Conservation (phyloP, 2,113 vertebrate species). For the Pangasianodon gigas region DNA sequence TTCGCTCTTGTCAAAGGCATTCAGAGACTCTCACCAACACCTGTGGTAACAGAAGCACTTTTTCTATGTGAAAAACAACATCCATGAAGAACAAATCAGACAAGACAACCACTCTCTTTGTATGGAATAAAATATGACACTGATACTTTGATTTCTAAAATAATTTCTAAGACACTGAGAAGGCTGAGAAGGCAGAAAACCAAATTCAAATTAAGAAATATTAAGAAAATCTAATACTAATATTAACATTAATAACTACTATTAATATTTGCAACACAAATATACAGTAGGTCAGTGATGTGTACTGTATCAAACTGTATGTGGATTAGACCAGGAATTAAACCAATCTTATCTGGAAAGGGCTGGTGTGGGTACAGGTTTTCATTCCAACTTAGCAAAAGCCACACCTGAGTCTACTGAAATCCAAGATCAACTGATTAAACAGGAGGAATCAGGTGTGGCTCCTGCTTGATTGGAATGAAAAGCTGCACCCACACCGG, state of each 20-base stretch:
- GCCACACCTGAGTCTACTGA: no score
- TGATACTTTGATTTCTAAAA: background rate
- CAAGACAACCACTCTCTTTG: conserved; percentile 48
- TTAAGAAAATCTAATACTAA: background rate
- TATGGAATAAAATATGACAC: background rate
- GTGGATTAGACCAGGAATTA: background rate
- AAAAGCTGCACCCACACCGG: no score
- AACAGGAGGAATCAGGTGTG: no score
- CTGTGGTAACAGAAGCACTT: conserved; percentile 44
- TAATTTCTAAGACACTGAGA: background rate
- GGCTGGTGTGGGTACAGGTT: no score
- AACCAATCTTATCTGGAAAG: no score
- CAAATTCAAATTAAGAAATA: background rate
- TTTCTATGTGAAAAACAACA: conserved; percentile 42
- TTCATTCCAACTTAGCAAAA: no score
- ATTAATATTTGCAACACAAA: background rate
- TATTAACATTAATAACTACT: background rate
- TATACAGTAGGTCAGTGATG: background rate
- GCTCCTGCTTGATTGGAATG: no score
- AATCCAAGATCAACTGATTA: no score
- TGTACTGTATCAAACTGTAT: no score
- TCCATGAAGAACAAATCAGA: conserved; percentile 46
- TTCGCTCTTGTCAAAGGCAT: conserved; percentile 53
- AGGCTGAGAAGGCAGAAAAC: background rate
- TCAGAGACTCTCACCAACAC: conserved; percentile 48